Percentiles rank a stretch among this genome's conserved stretches.
These are phyloP conservation scores for Gasterosteus nipponicus DNA, from an alignment of 2,113 vertebrate species.

Conservation along the genomic window DNA sequence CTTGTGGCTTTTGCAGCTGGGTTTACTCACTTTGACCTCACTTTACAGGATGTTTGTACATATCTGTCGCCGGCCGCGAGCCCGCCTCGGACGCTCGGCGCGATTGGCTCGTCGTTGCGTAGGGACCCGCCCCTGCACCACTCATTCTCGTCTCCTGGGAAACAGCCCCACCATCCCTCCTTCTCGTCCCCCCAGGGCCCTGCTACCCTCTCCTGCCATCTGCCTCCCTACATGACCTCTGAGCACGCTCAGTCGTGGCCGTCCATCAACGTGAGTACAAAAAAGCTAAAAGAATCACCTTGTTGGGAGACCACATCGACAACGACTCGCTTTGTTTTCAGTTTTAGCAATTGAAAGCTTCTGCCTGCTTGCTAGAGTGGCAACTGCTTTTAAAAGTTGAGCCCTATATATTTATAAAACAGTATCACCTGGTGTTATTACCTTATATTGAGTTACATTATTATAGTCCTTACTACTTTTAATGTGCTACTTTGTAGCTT, in stretches of 20 bases:
- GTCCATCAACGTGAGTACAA: slow-evolving; percentile 90
- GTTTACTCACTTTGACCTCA: background rate
- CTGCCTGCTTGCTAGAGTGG: background rate
- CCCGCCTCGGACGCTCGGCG: slow-evolving; percentile 81
- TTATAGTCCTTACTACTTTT: no score
- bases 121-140: slow-evolving; percentile 74
- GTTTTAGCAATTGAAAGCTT: background rate
- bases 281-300: background rate
- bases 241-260: slow-evolving; percentile 96
- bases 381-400: background rate
- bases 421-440: background rate
- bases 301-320: background rate
- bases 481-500: no score
- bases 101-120: slow-evolving; percentile 32
- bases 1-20: background rate
- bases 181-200: slow-evolving; percentile 81
- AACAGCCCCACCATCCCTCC: slow-evolving; percentile 73
- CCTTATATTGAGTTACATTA: background rate
- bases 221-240: slow-evolving; percentile 72
- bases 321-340: background rate
- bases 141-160: slow-evolving; percentile 65
- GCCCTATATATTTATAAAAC: background rate
- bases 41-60: slow-evolving; percentile 48
- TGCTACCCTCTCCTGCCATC: slow-evolving; percentile 80
- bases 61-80: slow-evolving; percentile 73